Evolutionary conservation across 1,140 invertebrate genomes (phyloP), one percentile per base, ranked within the genome.

Genomic region (Chironomus striatipennis): DNA sequence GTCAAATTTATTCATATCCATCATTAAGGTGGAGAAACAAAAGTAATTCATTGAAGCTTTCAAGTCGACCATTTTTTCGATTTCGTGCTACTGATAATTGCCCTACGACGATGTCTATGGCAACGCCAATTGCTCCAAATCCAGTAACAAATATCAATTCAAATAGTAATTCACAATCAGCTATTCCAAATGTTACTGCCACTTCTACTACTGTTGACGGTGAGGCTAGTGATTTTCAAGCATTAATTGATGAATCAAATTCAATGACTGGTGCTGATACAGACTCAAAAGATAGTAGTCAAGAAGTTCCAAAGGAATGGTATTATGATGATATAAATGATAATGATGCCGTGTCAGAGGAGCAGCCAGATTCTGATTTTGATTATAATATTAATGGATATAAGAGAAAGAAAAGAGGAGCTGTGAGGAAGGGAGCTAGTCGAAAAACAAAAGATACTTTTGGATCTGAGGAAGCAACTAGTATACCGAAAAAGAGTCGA

Each of bases 1-100:
- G 95, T 20, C 96, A 98, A 84, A 90, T 98, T 18, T 98, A 98
- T 82, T 92, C 94, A 76, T 98, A 98, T 86, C 96, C 96, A 42
- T 88, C 92, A 76, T 92, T 92, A 76, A 20, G 42, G 2, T 73
- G 42, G 42, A 6, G 24, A 73, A 73, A 21, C 82, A 90, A 91
- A 77, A 81, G 84, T 83, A 78, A 73, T 85, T 79, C 84, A 82
- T 77, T 77, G 81, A 76, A 75, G 81, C 73, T 73, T 42, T 42
- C 73, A 42, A n/a, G 42, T 73, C 73, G 42, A 42, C 73, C 73
- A 42, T 42, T 70, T 70, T 70, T 20, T 21, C 65, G 65, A 70
- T 70, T 70, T 21, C 65, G 65, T 20, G 65, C 18, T n/a, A 73
- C 15, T 42, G 42, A 73, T 15, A 42, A 43, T 43, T 73, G 73